Evolutionary conservation across 2,797 vertebrate species (phyloP).

Genomic region (Gallinago solitaria): DNA sequence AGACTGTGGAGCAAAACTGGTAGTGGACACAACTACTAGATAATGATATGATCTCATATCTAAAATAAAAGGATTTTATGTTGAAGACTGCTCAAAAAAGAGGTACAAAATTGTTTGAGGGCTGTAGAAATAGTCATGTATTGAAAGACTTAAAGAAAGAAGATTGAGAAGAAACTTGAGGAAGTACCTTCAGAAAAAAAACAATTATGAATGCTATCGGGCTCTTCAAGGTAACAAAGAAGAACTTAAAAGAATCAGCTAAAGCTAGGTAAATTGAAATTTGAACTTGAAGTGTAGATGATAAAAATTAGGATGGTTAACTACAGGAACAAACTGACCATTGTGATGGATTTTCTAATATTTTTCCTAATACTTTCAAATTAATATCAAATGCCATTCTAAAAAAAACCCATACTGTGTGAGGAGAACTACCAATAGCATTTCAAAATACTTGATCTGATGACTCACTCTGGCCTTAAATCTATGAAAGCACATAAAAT

Average conservation of each 20-base stretch:
- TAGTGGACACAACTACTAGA: neutral
- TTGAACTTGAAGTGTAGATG: neutral
- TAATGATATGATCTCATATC: neutral
- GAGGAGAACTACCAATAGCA: neutral
- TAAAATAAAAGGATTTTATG: neutral
- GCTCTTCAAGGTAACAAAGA: neutral
- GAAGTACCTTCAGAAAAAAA: neutral
- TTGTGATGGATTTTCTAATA: neutral
- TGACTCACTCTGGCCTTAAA: neutral
- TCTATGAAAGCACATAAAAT: neutral
- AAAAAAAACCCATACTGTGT: neutral
- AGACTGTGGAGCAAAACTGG: neutral
- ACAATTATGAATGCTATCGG: neutral
- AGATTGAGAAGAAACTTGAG: neutral
- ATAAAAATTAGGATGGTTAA: neutral
- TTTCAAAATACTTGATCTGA: neutral
- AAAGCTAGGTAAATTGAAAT: neutral
- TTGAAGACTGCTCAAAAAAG: neutral
- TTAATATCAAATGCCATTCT: neutral
- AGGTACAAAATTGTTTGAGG: neutral
- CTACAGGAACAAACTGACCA: neutral
- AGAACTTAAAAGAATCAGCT: neutral
- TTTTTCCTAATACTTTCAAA: neutral
- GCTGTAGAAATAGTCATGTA: neutral
- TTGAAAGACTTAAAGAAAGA: neutral